These are phyloP conservation scores for Phoxinus dragarum DNA, from an alignment of 2,797 vertebrate species.

Conservation along the genomic window DNA sequence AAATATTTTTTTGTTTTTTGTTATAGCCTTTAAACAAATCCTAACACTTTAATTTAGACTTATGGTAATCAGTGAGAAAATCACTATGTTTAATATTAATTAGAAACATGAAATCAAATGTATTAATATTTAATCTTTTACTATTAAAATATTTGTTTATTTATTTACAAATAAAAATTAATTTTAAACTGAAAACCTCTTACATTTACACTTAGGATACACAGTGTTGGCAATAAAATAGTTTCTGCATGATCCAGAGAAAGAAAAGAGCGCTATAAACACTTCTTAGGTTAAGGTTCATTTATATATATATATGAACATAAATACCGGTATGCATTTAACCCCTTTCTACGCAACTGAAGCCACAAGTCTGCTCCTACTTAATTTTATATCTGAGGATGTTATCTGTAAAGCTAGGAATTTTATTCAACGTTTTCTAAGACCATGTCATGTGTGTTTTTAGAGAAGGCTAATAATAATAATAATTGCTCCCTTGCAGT, in stretches of 20 bases:
- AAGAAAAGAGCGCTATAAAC: neutral
- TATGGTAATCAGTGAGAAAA: neutral
- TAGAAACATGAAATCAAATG: neutral
- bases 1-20: accelerated
- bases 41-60: neutral
- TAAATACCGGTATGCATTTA: neutral
- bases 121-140: neutral
- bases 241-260: neutral
- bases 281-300: neutral
- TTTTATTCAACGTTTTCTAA: too few species aligned
- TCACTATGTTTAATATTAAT: neutral
- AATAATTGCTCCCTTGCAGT: too few species aligned
- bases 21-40: neutral
- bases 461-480: too few species aligned
- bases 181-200: neutral
- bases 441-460: too few species aligned
- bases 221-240: neutral
- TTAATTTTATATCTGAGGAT: too few species aligned
- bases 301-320: neutral
- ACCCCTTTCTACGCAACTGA: too few species aligned
- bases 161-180: neutral
- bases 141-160: neutral
- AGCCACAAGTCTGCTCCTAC: too few species aligned
- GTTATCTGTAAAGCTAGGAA: too few species aligned
- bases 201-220: neutral